phyloP scores from a whole-genome alignment of 2,888 invertebrate species.

The Noctua janthina region DNA sequence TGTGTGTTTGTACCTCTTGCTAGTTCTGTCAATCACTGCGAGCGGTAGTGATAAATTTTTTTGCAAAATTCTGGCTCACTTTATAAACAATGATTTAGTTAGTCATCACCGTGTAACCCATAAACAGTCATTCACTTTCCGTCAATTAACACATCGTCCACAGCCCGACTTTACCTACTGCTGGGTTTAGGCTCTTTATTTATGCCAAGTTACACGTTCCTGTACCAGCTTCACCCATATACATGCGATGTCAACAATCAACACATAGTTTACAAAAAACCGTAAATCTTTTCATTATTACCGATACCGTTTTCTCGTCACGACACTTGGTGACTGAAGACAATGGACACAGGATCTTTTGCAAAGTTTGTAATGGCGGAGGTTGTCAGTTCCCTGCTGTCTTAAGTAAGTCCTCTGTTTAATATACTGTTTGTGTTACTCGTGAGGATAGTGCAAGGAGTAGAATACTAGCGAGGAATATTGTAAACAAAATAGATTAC shows the following conservation, averaged over 20 bases:
- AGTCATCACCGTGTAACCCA: background rate
- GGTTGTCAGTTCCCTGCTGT: slow-evolving; percentile 77
- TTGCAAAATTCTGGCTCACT: background rate
- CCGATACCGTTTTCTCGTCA: background rate
- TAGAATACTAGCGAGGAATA: slow-evolving; percentile 26
- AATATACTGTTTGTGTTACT: slow-evolving; percentile 69
- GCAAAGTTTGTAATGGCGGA: slow-evolving; percentile 71
- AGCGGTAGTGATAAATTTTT: background rate
- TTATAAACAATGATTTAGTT: background rate
- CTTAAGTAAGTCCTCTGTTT: slow-evolving; percentile 78
- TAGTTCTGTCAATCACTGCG: background rate
- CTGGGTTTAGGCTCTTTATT: background rate
- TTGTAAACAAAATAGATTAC: background rate
- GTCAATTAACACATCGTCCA: slow-evolving; percentile 2
- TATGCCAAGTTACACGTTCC: background rate
- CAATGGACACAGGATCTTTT: slow-evolving; percentile 62
- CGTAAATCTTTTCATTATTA: background rate
- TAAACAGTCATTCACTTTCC: background rate
- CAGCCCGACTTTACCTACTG: background rate
- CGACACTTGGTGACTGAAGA: slow-evolving; percentile 3
- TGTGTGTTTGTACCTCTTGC: background rate
- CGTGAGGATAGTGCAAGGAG: slow-evolving; percentile 28
- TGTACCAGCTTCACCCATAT: background rate
- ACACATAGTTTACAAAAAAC: background rate
- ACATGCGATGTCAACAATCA: background rate